Conservation (phyloP, 2,797 vertebrate species). For the Pyrocephalus nanus region DNA sequence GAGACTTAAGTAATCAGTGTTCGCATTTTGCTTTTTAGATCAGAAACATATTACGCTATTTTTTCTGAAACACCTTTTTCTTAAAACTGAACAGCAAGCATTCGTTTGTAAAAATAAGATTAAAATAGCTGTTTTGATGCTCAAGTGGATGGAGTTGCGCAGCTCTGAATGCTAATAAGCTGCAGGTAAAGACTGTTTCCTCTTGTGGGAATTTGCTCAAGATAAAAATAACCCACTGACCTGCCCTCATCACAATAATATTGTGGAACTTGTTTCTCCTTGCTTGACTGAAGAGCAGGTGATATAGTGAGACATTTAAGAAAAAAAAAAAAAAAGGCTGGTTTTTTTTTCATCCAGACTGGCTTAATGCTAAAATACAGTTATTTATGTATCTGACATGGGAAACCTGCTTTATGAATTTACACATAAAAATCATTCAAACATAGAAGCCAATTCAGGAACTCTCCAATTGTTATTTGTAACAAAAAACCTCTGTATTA, state of each 20-base stretch:
- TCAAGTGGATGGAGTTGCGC: conserved; percentile 9
- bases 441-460: not conserved
- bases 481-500: not conserved
- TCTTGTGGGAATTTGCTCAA: conserved; percentile 21
- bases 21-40: conserved; percentile 31
- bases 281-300: conserved; percentile 14
- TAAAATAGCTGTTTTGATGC: conserved; percentile 34
- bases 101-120: conserved; percentile 25
- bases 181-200: conserved; percentile 51
- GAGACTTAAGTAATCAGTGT: not conserved
- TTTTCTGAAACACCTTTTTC: conserved; percentile 2
- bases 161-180: conserved; percentile 55
- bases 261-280: conserved; percentile 24
- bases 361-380: not conserved
- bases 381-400: not conserved
- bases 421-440: not conserved
- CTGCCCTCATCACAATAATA: conserved; percentile 37
- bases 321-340: not conserved
- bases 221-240: conserved; percentile 60
- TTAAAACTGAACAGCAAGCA: not conserved
- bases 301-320: not conserved
- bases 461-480: not conserved
- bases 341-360: not conserved
- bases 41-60: not conserved
- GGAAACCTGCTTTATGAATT: not conserved